Conservation (phyloP, 2,888 invertebrate genomes). For the Drosophila stalkeri region DNA sequence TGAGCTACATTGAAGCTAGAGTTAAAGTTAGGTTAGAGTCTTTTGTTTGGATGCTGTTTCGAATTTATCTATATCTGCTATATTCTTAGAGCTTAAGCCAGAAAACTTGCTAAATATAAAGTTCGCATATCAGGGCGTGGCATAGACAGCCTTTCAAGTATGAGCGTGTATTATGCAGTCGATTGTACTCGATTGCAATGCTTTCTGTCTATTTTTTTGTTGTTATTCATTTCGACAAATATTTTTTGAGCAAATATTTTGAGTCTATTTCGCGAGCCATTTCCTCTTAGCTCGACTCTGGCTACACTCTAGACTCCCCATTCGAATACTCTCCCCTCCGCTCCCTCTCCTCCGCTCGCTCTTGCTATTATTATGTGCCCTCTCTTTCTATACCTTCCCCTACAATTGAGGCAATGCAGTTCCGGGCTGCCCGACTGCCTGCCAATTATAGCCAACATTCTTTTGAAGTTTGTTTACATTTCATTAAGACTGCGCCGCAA, state of each 20-base stretch:
- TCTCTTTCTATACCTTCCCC: background rate
- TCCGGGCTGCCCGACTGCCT: constrained; percentile 42
- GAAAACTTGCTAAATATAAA: too few species aligned
- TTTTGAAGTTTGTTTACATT: constrained; percentile 81
- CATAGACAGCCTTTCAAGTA: too few species aligned
- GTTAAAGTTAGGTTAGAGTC: too few species aligned
- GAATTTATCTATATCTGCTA: too few species aligned
- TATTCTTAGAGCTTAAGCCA: too few species aligned
- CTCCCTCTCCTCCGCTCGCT: background rate
- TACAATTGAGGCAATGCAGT: constrained; percentile 26
- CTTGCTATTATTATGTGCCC: background rate
- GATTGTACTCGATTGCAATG: background rate
- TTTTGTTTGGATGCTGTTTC: too few species aligned
- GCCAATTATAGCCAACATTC: constrained; percentile 79
- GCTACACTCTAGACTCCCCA: background rate
- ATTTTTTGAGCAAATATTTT: constrained; percentile 52
- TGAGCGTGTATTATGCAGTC: background rate
- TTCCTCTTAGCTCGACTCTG: constrained; percentile 12
- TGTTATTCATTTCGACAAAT: constrained; percentile 45
- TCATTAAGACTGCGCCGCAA: constrained; percentile 73
- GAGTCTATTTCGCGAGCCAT: constrained; percentile 29
- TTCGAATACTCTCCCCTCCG: background rate
- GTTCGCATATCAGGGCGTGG: too few species aligned
- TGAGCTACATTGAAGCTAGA: background rate
- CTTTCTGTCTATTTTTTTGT: background rate